Evolutionary conservation across 2,113 vertebrate genomes (phyloP).

Genomic region (Pao palembangensis): DNA sequence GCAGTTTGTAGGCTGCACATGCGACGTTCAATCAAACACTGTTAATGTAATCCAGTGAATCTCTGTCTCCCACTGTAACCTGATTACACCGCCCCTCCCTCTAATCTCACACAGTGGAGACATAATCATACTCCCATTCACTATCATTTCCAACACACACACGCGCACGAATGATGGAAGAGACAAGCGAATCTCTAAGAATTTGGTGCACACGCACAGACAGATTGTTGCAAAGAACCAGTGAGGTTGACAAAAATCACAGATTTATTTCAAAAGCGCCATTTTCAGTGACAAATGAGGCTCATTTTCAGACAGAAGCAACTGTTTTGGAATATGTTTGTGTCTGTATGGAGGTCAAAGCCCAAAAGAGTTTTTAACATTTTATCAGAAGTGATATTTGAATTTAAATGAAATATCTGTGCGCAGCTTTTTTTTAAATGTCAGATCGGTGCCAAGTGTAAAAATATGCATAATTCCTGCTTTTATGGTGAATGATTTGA

Average conservation of each 20-base stretch:
- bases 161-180: background rate
- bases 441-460: too few relatives aligned
- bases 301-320: background rate
- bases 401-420: too few relatives aligned
- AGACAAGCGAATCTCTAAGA: conserved; percentile 13
- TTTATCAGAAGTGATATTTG: too few relatives aligned
- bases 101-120: conserved; percentile 60
- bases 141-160: conserved; percentile 3
- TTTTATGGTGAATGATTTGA: too few relatives aligned
- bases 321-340: too few relatives aligned
- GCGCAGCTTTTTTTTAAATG: too few relatives aligned
- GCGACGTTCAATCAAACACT: conserved; percentile 47
- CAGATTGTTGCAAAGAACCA: background rate
- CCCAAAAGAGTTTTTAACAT: too few relatives aligned
- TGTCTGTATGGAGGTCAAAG: too few relatives aligned
- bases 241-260: too few relatives aligned
- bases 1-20: conserved; percentile 44
- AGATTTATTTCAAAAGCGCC: background rate
- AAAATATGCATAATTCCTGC: too few relatives aligned
- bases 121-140: conserved; percentile 36
- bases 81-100: conserved; percentile 56
- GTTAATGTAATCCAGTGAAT: conserved; percentile 54
- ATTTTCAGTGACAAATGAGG: background rate
- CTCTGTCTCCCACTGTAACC: conserved; percentile 41
- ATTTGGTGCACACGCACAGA: background rate